Evolutionary conservation across 2,797 vertebrate species (phyloP).

Genomic region (Heliangelus exortis): DNA sequence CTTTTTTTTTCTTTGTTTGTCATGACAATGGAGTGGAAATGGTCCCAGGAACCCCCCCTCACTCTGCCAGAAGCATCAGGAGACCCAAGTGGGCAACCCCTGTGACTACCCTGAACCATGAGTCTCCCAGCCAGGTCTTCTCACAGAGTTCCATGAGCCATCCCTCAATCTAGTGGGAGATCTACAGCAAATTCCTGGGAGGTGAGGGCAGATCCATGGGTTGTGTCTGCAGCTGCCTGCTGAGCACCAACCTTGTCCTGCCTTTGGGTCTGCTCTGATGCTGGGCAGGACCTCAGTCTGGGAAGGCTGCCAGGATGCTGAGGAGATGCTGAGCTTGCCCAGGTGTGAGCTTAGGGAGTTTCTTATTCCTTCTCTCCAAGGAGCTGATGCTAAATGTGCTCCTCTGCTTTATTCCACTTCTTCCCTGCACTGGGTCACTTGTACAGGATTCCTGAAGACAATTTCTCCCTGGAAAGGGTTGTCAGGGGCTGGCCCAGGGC

Average conservation of each 20-base stretch:
- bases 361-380: background rate
- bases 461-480: too few relatives aligned
- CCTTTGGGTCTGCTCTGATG: background rate
- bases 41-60: background rate
- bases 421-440: background rate
- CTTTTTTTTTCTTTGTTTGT: background rate
- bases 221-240: background rate
- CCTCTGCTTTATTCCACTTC: background rate
- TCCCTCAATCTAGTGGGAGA: background rate
- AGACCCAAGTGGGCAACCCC: background rate
- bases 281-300: background rate
- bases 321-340: background rate
- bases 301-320: background rate
- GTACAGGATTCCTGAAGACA: background rate
- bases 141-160: background rate
- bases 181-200: slow-evolving; percentile 11
- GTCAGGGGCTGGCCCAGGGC: too few relatives aligned
- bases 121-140: background rate
- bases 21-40: background rate
- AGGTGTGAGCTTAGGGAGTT: background rate
- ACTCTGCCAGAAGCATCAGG: background rate
- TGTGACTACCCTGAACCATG: background rate
- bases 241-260: background rate
- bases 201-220: background rate
- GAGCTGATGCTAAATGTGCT: background rate